Evolutionary conservation across 2,888 invertebrate species (phyloP).

Genomic region (Strigamia transsilvanica): DNA sequence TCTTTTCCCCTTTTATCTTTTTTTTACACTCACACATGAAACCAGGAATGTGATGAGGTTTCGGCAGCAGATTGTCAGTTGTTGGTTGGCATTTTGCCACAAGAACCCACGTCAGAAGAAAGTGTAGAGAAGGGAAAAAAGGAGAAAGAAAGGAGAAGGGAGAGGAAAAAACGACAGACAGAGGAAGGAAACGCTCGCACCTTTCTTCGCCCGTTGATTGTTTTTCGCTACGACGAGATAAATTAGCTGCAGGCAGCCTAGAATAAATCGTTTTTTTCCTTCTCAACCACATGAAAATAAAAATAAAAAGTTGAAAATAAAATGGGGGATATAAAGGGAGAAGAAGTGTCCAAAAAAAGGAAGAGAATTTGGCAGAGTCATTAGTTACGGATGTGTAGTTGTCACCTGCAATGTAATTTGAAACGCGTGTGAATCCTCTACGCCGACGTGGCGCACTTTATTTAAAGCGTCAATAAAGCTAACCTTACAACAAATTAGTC

Average conservation of each 20-base stretch:
- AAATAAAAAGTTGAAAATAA: not conserved
- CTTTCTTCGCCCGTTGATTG: constrained; percentile 39
- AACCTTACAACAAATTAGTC: constrained; percentile 54
- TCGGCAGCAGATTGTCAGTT: constrained; percentile 41
- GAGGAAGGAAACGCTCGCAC: constrained; percentile 32
- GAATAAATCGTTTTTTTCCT: constrained; percentile 18
- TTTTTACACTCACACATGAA: constrained; percentile 33
- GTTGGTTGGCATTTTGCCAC: constrained; percentile 35
- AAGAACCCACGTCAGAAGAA: constrained; percentile 20
- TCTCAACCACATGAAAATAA: not conserved
- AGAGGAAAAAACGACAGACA: constrained; percentile 18
- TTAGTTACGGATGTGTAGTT: constrained; percentile 32
- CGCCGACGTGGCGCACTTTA: constrained; percentile 40
- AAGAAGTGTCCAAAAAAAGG: not conserved
- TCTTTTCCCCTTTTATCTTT: not conserved
- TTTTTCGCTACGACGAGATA: constrained; percentile 39
- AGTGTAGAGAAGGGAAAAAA: not conserved
- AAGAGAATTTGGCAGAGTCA: not conserved
- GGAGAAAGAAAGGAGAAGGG: not conserved
- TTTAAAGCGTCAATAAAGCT: constrained; percentile 53
- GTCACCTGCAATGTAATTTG: constrained; percentile 35
- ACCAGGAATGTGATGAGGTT: constrained; percentile 42
- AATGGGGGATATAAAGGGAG: not conserved
- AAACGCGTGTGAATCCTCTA: constrained; percentile 39
- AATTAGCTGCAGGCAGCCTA: constrained; percentile 12